Conservation (phyloP, 2,888 invertebrate genomes). For the Luperina nickerlii region DNA sequence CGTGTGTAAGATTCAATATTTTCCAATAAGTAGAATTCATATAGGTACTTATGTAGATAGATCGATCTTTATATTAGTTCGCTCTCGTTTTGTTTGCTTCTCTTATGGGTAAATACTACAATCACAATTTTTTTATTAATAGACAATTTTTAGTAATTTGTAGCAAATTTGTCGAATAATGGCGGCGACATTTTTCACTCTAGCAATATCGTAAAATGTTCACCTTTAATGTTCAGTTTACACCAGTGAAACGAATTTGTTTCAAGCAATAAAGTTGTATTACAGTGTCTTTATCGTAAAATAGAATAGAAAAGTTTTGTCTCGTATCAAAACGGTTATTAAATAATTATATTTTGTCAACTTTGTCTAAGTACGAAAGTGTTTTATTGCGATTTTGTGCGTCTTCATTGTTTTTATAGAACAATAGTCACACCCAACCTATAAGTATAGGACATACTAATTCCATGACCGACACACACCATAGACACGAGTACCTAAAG, state of each 20-base stretch:
- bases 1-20: neutral
- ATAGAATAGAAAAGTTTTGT: neutral
- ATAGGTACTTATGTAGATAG: neutral
- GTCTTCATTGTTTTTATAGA: neutral
- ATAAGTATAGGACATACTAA: neutral
- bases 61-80: neutral
- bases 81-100: neutral
- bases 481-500: neutral
- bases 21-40: neutral
- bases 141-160: conserved; percentile 9
- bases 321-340: neutral
- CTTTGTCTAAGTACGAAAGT: neutral
- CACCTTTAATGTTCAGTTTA: conserved; percentile 1
- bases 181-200: conserved; percentile 21
- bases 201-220: conserved; percentile 26
- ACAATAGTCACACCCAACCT: neutral
- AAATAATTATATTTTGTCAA: neutral
- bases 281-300: neutral
- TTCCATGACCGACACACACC: neutral
- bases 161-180: conserved; percentile 8
- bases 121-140: neutral
- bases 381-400: neutral
- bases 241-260: conserved; percentile 24
- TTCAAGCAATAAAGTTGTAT: neutral
- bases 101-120: neutral